A percentile compares a stretch with the other conserved stretches of the same genome.
Conservation (phyloP, 35 echinoderm and acorn worm genomes). For the Amphiura filiformis region DNA sequence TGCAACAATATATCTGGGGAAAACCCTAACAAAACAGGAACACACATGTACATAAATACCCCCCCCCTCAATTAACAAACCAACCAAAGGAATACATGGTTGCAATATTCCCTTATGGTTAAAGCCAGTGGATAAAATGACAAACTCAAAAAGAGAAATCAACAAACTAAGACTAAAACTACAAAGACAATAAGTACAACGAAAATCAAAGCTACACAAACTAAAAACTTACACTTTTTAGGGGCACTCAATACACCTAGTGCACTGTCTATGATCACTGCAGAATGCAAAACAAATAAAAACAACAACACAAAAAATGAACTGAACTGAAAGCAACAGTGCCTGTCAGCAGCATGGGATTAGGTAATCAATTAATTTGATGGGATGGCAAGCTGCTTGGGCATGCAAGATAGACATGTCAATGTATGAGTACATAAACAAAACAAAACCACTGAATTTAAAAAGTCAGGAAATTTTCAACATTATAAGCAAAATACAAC, state of each 20-base stretch:
- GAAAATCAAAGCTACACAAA: neutral
- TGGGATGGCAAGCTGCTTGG: too few relatives aligned
- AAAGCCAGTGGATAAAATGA: neutral
- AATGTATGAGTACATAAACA: too few relatives aligned
- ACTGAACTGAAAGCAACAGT: too few relatives aligned
- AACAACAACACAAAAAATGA: neutral
- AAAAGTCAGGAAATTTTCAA: too few relatives aligned
- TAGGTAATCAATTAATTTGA: too few relatives aligned
- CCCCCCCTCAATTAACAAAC: neutral
- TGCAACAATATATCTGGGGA: neutral
- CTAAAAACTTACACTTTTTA: neutral
- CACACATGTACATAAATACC: too few relatives aligned
- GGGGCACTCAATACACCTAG: neutral
- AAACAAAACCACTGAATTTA: too few relatives aligned
- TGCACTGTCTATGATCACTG: neutral
- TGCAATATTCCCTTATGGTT: neutral
- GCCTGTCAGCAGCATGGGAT: too few relatives aligned
- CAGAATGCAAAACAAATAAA: neutral
- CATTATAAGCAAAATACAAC: too few relatives aligned
- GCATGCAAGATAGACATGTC: too few relatives aligned
- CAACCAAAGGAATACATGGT: neutral
- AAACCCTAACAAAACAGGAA: neutral
- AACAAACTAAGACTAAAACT: neutral
- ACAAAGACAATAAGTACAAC: neutral
- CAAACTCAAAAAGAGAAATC: neutral